A percentile compares a stretch with the other conserved stretches of the same genome.
Conservation (phyloP, 2,888 invertebrate species). For the Pteria penguin region DNA sequence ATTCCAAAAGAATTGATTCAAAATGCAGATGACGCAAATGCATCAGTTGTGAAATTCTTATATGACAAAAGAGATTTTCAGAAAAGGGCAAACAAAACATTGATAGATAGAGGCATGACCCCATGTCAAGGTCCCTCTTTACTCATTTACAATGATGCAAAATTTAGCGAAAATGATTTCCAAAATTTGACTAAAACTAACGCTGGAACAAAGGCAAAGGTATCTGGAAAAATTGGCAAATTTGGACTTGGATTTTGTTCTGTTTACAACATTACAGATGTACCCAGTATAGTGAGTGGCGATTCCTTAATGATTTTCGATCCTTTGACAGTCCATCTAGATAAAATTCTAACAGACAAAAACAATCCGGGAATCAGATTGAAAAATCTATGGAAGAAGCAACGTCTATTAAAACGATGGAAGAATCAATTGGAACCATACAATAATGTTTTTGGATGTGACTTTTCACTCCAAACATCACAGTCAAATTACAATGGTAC, state of each 20-base stretch:
- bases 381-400: slow-evolving; percentile 53
- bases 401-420: too few relatives aligned
- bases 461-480: slow-evolving; percentile 9
- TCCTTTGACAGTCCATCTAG: slow-evolving; percentile 69
- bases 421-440: slow-evolving; percentile 73
- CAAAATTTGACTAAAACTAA: slow-evolving; percentile 66
- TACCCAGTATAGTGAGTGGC: slow-evolving; percentile 73
- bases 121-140: slow-evolving; percentile 71
- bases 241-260: slow-evolving; percentile 76
- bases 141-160: slow-evolving; percentile 71
- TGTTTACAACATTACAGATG: slow-evolving; percentile 74
- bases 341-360: slow-evolving; percentile 33
- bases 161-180: slow-evolving; percentile 68
- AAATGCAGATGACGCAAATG: too few relatives aligned
- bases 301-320: slow-evolving; percentile 73
- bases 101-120: slow-evolving; percentile 65
- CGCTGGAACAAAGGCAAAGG: slow-evolving; percentile 69
- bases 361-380: slow-evolving; percentile 64
- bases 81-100: slow-evolving; percentile 46
- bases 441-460: slow-evolving; percentile 68
- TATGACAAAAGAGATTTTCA: slow-evolving; percentile 71
- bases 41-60: slow-evolving; percentile 66
- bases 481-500: slow-evolving; percentile 62
- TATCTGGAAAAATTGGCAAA: slow-evolving; percentile 68
- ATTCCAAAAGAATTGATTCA: slow-evolving; percentile 74